Evolutionary conservation across 1,140 invertebrate genomes (phyloP), one percentile per base, ranked within the genome.

Genomic region (Orius insidiosus): DNA sequence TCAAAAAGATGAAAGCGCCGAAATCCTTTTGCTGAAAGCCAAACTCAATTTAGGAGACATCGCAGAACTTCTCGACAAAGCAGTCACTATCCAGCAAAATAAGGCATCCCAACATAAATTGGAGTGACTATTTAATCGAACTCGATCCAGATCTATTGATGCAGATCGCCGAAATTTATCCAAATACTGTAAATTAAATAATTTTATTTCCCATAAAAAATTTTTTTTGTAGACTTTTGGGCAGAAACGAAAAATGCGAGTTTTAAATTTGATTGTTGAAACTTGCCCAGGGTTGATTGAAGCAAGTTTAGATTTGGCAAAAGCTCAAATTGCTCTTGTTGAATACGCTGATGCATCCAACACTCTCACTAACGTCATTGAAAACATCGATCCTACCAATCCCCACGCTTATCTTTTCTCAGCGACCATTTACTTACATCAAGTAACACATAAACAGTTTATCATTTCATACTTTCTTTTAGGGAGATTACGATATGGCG

Each of bases 111-210:
- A 65, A 2, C 59, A 77, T 38, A 68, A 76, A 1, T 84, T 82
- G 83, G 87, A 15, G 65, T 78, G 61, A 74, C 1, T 94, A 92
- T 58, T 66, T 90, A 5, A 66, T 71, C 10, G 58, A 66, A 31
- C 63, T 97, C 16, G 83, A 96, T 67, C 83, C 88, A 2, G 82
- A 89, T 62, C 82, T 95, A 53, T 65, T 92, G 15, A 59, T 90
- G 7, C 73, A 85, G 51, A 68, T 94, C 6, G 76, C 79, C 6
- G 71, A 77, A 52, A 77, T 86, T 55, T 80, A 85, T 55, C 79
- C 84, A 2, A 68, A 75, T 31, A 39, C 19, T 4, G 54, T 55
- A 50, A 54, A 44, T 54, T 14, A 35, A 9, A n/a, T 47, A 24
- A n/a, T 38, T 31, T 5, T 38, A 5, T 14, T 24, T 45, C 3